Percentiles rank a stretch among this genome's conserved stretches.
phyloP scores from a whole-genome alignment of 2,888 invertebrate genomes.

The Patella depressa region DNA sequence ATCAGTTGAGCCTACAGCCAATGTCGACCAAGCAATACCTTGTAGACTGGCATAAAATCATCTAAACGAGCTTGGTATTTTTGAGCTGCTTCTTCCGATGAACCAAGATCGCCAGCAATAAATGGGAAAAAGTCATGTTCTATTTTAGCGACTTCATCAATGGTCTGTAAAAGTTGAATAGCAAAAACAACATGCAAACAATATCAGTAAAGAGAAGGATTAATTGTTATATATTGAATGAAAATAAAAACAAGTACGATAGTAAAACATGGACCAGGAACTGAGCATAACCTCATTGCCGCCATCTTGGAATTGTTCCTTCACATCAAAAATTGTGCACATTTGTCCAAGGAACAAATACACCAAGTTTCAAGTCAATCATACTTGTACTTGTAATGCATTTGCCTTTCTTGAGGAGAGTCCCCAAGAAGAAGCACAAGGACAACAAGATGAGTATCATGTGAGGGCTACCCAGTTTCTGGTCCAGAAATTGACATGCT shows the following conservation, averaged over 20 bases:
- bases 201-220: neutral
- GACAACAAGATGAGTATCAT: too few species aligned
- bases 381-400: too few species aligned
- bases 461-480: neutral
- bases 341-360: too few species aligned
- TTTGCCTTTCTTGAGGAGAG: too few species aligned
- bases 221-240: too few species aligned
- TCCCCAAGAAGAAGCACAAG: too few species aligned
- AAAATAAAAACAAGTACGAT: neutral
- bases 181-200: conserved; percentile 17
- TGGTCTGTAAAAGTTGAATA: conserved; percentile 65
- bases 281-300: too few species aligned
- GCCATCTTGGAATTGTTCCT: too few species aligned
- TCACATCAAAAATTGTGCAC: too few species aligned
- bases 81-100: conserved; percentile 72
- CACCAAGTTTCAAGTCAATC: too few species aligned
- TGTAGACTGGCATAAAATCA: conserved; percentile 66
- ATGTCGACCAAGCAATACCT: conserved; percentile 53
- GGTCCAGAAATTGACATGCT: too few species aligned
- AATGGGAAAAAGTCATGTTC: conserved; percentile 84
- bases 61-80: conserved; percentile 65
- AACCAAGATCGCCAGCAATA: conserved; percentile 78
- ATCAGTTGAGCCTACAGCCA: neutral
- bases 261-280: too few species aligned
- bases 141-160: conserved; percentile 74